Conservation (phyloP, 2,888 invertebrate species). For the Cryptocephalus moraei region DNA sequence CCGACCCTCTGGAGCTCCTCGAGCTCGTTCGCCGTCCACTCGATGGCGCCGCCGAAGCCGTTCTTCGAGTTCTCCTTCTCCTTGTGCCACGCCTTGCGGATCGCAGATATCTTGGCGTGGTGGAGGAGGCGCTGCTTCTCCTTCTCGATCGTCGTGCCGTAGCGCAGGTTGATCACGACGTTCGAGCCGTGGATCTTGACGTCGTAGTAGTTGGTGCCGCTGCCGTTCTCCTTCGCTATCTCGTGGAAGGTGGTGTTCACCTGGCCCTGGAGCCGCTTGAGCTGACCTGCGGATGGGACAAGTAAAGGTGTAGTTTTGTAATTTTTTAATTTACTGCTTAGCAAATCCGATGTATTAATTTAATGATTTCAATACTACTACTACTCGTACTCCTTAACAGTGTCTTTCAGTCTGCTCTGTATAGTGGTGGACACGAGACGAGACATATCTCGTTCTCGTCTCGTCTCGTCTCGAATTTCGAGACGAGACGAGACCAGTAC, state of each 20-base stretch:
- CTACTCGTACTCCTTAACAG: too few relatives aligned
- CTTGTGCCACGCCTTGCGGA: slow-evolving; percentile 86
- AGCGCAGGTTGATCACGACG: slow-evolving; percentile 86
- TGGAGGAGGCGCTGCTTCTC: slow-evolving; percentile 82
- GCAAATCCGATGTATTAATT: too few relatives aligned
- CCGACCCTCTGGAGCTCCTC: slow-evolving; percentile 83
- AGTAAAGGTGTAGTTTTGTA: too few relatives aligned
- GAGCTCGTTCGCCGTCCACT: slow-evolving; percentile 81
- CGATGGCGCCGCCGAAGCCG: slow-evolving; percentile 65
- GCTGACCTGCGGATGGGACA: slow-evolving; percentile 46
- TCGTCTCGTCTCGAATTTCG: too few relatives aligned
- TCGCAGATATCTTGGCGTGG: slow-evolving; percentile 79
- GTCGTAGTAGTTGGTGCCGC: slow-evolving; percentile 67
- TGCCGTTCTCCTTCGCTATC: slow-evolving; percentile 56
- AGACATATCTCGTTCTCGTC: too few relatives aligned
- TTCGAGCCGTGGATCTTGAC: slow-evolving; percentile 86
- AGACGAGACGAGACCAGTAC: too few relatives aligned
- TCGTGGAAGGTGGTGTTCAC: slow-evolving; percentile 89
- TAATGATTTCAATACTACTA: too few relatives aligned
- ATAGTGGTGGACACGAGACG: too few relatives aligned
- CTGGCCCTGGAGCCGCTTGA: slow-evolving; percentile 81
- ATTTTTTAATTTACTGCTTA: too few relatives aligned
- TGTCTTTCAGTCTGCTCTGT: too few relatives aligned
- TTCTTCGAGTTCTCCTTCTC: slow-evolving; percentile 77
- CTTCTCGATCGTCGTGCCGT: slow-evolving; percentile 84